Conservation (phyloP, 2,888 invertebrate genomes). For the Drosophila pegasa region DNA sequence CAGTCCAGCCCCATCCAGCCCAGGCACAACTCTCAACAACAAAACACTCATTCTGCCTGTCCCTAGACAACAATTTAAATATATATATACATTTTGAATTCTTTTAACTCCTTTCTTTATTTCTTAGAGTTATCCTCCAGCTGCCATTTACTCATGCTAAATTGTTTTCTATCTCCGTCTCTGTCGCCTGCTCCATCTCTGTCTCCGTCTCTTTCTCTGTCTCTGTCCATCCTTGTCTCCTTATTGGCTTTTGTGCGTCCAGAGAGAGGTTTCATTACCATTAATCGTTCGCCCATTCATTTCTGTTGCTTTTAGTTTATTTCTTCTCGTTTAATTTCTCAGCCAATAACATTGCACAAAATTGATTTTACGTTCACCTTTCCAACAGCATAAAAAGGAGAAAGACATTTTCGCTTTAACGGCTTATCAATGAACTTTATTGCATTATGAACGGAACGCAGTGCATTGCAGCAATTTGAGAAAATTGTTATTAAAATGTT, state of each 20-base stretch:
- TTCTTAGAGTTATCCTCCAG: constrained; percentile 22
- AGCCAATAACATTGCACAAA: constrained; percentile 35
- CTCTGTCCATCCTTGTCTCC: neutral
- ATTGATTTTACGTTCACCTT: constrained; percentile 71
- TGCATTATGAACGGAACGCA: constrained; percentile 14
- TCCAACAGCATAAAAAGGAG: constrained; percentile 46
- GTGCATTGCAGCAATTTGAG: constrained; percentile 1
- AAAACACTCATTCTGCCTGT: constrained; percentile 28
- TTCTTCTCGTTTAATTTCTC: constrained; percentile 36
- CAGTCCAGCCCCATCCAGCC: too few species aligned
- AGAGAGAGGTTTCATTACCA: constrained; percentile 65
- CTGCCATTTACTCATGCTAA: constrained; percentile 15
- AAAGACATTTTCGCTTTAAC: constrained; percentile 30
- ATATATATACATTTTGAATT: constrained; percentile 64
- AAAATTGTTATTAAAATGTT: neutral
- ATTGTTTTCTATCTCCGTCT: constrained; percentile 8
- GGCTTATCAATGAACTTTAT: constrained; percentile 28
- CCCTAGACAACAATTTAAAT: constrained; percentile 69
- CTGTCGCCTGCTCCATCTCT: neutral
- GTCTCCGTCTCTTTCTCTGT: neutral
- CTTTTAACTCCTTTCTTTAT: constrained; percentile 30
- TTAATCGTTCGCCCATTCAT: constrained; percentile 25
- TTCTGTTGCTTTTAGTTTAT: constrained; percentile 9
- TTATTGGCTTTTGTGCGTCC: constrained; percentile 24
- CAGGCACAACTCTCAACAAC: constrained; percentile 3